Evolutionary conservation across 2,888 invertebrate species (phyloP).

Genomic region (Drosophila macrospina): DNA sequence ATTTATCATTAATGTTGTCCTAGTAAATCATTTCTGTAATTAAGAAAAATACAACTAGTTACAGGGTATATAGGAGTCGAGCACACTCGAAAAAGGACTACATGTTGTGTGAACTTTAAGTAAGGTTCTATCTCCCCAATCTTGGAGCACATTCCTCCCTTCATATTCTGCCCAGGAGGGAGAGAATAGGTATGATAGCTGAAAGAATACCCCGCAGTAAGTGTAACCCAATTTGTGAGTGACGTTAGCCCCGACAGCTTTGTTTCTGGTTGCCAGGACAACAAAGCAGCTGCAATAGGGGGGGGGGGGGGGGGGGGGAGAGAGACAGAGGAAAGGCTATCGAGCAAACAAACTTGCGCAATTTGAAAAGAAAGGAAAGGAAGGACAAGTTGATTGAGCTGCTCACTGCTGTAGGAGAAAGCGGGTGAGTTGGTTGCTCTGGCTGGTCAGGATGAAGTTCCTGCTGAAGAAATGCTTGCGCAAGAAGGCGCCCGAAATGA

Average conservation of each 20-base stretch:
- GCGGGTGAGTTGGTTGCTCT: background rate
- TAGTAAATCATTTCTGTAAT: too few relatives aligned
- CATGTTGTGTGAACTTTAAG: too few relatives aligned
- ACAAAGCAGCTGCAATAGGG: slow-evolving; percentile 16
- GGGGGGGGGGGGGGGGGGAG: background rate
- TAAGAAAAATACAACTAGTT: too few relatives aligned
- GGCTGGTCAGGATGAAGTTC: slow-evolving; percentile 72
- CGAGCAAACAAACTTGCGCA: slow-evolving; percentile 70
- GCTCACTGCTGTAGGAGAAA: background rate
- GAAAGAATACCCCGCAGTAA: background rate
- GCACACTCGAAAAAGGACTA: too few relatives aligned
- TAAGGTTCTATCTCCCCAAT: too few relatives aligned
- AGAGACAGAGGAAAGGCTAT: slow-evolving; percentile 25
- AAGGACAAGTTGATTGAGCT: background rate
- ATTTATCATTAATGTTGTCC: too few relatives aligned
- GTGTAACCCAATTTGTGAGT: background rate
- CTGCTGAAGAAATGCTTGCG: slow-evolving; percentile 84
- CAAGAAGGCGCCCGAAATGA: slow-evolving; percentile 85
- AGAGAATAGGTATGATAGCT: too few relatives aligned
- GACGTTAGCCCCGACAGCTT: background rate
- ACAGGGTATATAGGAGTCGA: too few relatives aligned
- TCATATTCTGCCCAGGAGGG: too few relatives aligned
- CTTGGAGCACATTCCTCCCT: too few relatives aligned
- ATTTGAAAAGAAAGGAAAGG: background rate
- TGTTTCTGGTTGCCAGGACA: slow-evolving; percentile 43